phyloP scores from a whole-genome alignment of 1,140 invertebrate species.

The Eufriesea mexicana region DNA sequence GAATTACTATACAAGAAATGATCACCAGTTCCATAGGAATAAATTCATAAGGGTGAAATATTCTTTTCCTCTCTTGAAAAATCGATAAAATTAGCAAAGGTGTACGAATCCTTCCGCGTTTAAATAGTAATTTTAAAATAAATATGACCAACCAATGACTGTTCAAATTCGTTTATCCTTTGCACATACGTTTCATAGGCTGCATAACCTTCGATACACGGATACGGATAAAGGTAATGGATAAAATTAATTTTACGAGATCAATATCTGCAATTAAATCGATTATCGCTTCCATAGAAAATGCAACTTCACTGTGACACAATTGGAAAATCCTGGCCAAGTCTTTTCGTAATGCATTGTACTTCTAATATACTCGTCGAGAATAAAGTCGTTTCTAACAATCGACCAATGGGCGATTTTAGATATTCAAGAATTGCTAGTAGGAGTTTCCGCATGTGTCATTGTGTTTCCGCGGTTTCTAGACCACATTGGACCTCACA shows the following conservation, averaged over 20 bases:
- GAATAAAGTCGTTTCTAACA: slow-evolving; percentile 26
- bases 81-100: too few relatives aligned
- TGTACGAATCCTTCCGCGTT: too few relatives aligned
- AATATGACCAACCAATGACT: not conserved
- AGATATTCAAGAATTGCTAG: slow-evolving; percentile 18
- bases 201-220: not conserved
- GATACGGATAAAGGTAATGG: slow-evolving; percentile 24
- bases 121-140: not conserved
- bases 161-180: not conserved
- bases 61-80: too few relatives aligned
- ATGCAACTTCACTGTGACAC: slow-evolving; percentile 39
- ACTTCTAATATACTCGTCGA: not conserved
- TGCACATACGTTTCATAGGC: not conserved
- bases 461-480: slow-evolving; percentile 21
- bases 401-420: slow-evolving; percentile 2
- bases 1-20: too few relatives aligned
- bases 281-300: not conserved
- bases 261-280: slow-evolving; percentile 5
- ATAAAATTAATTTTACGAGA: slow-evolving; percentile 17
- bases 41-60: too few relatives aligned
- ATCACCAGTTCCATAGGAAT: too few relatives aligned
- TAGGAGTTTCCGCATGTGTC: slow-evolving; percentile 61
- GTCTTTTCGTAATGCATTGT: slow-evolving; percentile 9
- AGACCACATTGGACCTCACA: not conserved
- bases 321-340: slow-evolving; percentile 58